Conservation (phyloP, 1,140 invertebrate genomes). For the Drosophila dunni region DNA sequence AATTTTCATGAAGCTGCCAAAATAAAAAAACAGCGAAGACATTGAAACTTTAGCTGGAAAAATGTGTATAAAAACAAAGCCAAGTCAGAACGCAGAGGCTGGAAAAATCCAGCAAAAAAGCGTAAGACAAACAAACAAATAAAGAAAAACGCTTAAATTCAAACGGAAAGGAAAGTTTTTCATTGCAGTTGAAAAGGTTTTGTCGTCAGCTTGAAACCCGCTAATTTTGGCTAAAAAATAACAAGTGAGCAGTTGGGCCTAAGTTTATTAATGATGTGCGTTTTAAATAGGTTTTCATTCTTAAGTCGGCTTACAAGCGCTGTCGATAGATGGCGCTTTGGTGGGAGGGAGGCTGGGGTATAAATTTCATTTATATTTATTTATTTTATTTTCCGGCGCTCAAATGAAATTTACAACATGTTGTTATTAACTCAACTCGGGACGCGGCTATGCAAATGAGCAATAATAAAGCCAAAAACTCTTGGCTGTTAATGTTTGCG, state of each 20-base stretch:
- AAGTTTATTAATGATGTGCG: background rate
- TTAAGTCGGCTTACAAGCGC: background rate
- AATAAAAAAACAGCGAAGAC: slow-evolving; percentile 14
- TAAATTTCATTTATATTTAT: background rate
- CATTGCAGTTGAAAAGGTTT: slow-evolving; percentile 9
- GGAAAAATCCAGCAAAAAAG: slow-evolving; percentile 6
- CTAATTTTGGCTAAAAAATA: background rate
- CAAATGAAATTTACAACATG: slow-evolving; percentile 36
- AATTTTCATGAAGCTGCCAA: slow-evolving; percentile 69
- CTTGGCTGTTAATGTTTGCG: slow-evolving; percentile 73
- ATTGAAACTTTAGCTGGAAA: slow-evolving; percentile 21
- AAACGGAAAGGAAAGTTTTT: slow-evolving; percentile 24
- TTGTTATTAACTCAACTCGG: slow-evolving; percentile 29
- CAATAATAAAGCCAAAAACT: slow-evolving; percentile 76
- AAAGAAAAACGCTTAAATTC: slow-evolving; percentile 16
- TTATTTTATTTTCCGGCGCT: slow-evolving; percentile 3
- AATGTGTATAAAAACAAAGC: background rate
- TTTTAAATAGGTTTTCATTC: background rate
- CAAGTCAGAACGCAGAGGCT: background rate
- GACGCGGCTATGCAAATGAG: slow-evolving; percentile 68
- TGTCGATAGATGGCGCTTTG: slow-evolving; percentile 6
- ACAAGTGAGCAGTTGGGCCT: background rate
- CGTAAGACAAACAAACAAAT: slow-evolving; percentile 5
- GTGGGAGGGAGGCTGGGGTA: background rate
- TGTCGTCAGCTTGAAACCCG: background rate